Conservation (phyloP, 1,140 invertebrate species). For the Rhyacophila brunnea region DNA sequence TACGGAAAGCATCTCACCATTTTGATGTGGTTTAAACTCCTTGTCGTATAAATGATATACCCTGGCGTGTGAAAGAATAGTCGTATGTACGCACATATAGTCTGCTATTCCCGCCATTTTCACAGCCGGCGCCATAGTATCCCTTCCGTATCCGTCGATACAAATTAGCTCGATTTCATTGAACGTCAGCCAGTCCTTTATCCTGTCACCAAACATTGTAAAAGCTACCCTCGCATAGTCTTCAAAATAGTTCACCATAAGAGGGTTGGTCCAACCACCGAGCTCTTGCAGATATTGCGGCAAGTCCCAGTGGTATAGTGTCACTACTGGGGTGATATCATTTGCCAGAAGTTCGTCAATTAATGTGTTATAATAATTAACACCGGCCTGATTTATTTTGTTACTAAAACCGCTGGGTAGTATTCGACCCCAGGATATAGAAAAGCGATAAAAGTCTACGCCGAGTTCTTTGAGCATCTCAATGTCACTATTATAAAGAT, state of each 20-base stretch:
- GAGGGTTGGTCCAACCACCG: constrained; percentile 44
- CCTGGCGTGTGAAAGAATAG: constrained; percentile 61
- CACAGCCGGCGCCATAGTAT: constrained; percentile 44
- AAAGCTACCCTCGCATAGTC: constrained; percentile 48
- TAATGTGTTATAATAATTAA: constrained; percentile 59
- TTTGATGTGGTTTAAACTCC: constrained; percentile 58
- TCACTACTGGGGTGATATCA: constrained; percentile 56
- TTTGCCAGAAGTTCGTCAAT: constrained; percentile 55
- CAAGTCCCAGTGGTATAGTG: constrained; percentile 46
- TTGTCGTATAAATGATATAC: constrained; percentile 65
- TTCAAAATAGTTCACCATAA: constrained; percentile 49
- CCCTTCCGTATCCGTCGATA: constrained; percentile 45
- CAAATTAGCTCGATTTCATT: constrained; percentile 48
- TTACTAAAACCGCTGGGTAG: constrained; percentile 54
- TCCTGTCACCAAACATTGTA: constrained; percentile 48
- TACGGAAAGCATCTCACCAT: constrained; percentile 56
- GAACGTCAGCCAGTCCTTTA: constrained; percentile 50
- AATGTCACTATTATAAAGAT: constrained; percentile 55
- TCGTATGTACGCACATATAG: constrained; percentile 61
- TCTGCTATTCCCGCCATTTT: constrained; percentile 55
- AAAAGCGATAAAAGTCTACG: constrained; percentile 59
- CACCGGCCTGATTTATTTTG: constrained; percentile 53
- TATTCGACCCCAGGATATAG: constrained; percentile 61
- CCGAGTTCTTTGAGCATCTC: constrained; percentile 51
- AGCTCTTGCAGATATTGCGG: constrained; percentile 45